Conservation (phyloP, 1,140 invertebrate species). For the Luehdorfia chinensis region DNA sequence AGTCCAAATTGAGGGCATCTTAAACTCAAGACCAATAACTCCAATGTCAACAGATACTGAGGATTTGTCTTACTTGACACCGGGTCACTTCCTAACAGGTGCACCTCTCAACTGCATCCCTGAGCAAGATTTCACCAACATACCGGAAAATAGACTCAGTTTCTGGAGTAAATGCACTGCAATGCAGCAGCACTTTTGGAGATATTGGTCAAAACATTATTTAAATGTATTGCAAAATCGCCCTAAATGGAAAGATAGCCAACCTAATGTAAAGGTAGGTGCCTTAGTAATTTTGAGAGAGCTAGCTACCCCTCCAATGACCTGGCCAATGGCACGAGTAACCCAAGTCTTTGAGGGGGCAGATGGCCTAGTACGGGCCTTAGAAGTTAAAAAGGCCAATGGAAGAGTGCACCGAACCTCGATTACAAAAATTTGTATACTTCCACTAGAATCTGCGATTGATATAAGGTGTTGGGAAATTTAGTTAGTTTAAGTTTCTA, state of each 20-base stretch:
- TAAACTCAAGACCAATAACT: conserved; percentile 18
- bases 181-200: conserved; percentile 35
- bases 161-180: conserved; percentile 17
- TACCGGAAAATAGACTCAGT: conserved; percentile 5
- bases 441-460: conserved; percentile 24
- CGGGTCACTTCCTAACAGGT: conserved; percentile 18
- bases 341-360: conserved; percentile 29
- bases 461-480: too few relatives aligned
- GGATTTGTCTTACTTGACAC: conserved; percentile 8
- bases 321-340: conserved; percentile 40
- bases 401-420: conserved; percentile 14
- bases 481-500: too few relatives aligned
- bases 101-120: conserved; percentile 6
- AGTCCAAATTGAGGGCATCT: conserved; percentile 14
- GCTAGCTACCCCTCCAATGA: conserved; percentile 29
- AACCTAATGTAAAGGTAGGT: conserved; percentile 23
- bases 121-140: conserved; percentile 12
- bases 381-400: conserved; percentile 20
- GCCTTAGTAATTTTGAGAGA: conserved; percentile 31
- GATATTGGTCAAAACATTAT: conserved; percentile 31
- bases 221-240: conserved; percentile 27
- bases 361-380: conserved; percentile 32
- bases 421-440: conserved; percentile 14
- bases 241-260: conserved; percentile 27
- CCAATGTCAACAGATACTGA: conserved; percentile 5